A percentile compares a stretch with the other conserved stretches of the same genome.
Evolutionary conservation across 2,113 vertebrate species (phyloP).

Genomic region (Xiphias gladius): DNA sequence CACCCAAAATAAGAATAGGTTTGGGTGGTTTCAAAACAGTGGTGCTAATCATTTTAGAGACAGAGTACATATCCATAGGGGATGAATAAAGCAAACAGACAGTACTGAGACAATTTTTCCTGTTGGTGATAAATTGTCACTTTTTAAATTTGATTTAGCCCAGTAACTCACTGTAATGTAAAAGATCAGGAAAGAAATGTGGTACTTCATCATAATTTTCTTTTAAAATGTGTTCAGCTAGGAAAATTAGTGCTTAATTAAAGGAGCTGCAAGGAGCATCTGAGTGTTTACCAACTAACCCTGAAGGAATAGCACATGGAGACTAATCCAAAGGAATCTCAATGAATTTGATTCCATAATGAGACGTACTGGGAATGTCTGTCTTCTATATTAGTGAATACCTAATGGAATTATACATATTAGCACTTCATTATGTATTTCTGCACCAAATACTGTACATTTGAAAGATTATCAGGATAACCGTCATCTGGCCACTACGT

Average conservation of each 20-base stretch:
- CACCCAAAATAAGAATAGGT: no score
- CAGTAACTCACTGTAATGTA: no score
- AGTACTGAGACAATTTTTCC: background rate
- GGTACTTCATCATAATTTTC: no score
- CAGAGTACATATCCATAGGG: background rate
- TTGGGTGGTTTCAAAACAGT: background rate
- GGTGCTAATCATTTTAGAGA: background rate
- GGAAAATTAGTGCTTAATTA: conserved; percentile 37
- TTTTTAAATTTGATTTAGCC: background rate
- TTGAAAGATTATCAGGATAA: background rate
- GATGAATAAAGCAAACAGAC: background rate
- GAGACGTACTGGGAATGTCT: conserved; percentile 1
- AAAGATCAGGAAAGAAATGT: no score
- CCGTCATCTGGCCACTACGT: background rate
- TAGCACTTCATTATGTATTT: background rate
- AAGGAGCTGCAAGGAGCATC: background rate
- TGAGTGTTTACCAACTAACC: background rate
- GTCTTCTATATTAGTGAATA: background rate
- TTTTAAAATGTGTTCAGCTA: background rate
- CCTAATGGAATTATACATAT: background rate
- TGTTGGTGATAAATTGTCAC: background rate
- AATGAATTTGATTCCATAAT: conserved; percentile 25
- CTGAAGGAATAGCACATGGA: conserved; percentile 6
- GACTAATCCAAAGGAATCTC: background rate
- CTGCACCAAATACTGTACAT: background rate